Evolutionary conservation across 2,797 vertebrate species (phyloP).

Genomic region (Enteromius unitaeniatus): DNA sequence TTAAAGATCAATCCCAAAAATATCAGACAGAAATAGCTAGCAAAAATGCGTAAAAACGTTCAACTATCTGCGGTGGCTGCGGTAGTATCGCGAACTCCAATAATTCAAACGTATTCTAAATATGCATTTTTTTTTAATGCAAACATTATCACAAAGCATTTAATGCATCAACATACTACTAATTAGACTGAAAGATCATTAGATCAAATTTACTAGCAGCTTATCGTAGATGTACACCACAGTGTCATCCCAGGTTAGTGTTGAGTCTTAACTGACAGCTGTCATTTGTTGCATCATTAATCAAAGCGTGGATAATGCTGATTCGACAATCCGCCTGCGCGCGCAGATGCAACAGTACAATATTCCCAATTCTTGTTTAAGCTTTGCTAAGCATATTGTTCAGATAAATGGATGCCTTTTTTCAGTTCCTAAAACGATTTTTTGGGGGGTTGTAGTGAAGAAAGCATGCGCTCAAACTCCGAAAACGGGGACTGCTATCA

Average conservation of each 20-base stretch:
- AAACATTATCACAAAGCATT: constrained; percentile 4
- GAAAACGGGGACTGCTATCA: neutral
- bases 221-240: neutral
- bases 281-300: constrained; percentile 33
- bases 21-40: neutral
- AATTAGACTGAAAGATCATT: neutral
- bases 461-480: constrained; percentile 6
- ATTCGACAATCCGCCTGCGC: constrained; percentile 33
- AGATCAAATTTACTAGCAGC: neutral
- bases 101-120: neutral
- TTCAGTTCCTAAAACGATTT: neutral
- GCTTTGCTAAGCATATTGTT: neutral
- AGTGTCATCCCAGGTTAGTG: neutral
- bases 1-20: neutral
- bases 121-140: neutral
- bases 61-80: neutral
- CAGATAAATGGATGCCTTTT: too few relatives aligned
- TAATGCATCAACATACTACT: neutral
- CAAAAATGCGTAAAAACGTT: neutral
- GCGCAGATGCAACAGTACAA: neutral
- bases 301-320: constrained; percentile 19
- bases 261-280: constrained; percentile 37
- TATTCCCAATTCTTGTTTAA: neutral
- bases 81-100: neutral
- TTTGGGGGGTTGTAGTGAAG: neutral